These are phyloP conservation scores for Synergus itoensis DNA, from an alignment of 2,888 invertebrate genomes.

Conservation along the genomic window DNA sequence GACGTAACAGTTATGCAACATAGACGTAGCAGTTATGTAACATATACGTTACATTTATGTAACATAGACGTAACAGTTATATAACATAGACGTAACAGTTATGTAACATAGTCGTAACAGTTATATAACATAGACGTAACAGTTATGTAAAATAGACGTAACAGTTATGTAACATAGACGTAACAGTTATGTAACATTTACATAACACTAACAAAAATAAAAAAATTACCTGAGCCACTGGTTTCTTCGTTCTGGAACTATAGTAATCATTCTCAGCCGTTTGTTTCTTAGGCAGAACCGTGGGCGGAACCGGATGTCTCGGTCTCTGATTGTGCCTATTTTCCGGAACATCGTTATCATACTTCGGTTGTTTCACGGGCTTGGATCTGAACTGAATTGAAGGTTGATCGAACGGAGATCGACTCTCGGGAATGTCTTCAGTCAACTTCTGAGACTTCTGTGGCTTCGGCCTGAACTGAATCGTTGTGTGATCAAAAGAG, in stretches of 20 bases:
- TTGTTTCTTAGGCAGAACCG: constrained; percentile 44
- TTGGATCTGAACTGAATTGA: constrained; percentile 18
- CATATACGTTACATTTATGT: background rate
- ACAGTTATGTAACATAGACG: background rate
- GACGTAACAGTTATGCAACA: background rate
- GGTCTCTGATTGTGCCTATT: constrained; percentile 39
- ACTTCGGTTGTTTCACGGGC: constrained; percentile 2
- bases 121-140: background rate
- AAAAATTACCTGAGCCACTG: constrained; percentile 82
- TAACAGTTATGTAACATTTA: too few species aligned
- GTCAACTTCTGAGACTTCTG: constrained; percentile 63
- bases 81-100: background rate
- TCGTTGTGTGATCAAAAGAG: constrained; percentile 44
- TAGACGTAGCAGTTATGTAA: background rate
- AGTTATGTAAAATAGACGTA: background rate
- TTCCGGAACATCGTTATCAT: constrained; percentile 44
- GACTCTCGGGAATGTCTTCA: constrained; percentile 60
- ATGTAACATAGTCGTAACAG: background rate
- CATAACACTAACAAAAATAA: background rate
- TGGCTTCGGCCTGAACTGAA: constrained; percentile 62
- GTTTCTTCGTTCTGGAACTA: constrained; percentile 79
- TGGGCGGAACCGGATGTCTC: constrained; percentile 47
- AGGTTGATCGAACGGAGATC: constrained; percentile 23
- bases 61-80: background rate
- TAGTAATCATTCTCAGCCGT: constrained; percentile 48